These are phyloP conservation scores for Macrophya alboannulata DNA, from an alignment of 2,888 invertebrate species.

Conservation along the genomic window DNA sequence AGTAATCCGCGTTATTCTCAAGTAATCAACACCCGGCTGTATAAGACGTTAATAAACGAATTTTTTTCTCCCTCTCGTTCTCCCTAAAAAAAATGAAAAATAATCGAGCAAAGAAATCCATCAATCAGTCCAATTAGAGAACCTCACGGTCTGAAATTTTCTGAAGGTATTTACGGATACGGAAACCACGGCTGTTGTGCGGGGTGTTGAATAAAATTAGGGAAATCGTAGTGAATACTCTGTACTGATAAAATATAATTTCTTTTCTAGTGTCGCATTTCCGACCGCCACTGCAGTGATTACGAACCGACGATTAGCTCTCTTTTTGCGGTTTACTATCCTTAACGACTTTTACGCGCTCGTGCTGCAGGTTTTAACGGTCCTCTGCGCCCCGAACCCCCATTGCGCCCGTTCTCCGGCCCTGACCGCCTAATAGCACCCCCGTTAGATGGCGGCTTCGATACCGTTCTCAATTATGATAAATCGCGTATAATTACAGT, in stretches of 20 bases:
- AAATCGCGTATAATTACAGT: slow-evolving; percentile 73
- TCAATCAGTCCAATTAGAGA: background rate
- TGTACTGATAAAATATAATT: background rate
- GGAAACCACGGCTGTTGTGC: background rate
- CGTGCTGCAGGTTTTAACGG: slow-evolving; percentile 47
- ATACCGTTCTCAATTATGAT: slow-evolving; percentile 73
- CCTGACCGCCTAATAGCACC: slow-evolving; percentile 57
- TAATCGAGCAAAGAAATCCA: background rate
- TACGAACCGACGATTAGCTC: slow-evolving; percentile 47
- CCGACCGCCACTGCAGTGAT: slow-evolving; percentile 34
- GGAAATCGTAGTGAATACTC: background rate
- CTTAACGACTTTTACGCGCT: slow-evolving; percentile 43
- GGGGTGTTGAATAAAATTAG: background rate
- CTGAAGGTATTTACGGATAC: background rate
- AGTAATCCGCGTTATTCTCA: background rate
- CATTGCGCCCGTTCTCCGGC: slow-evolving; percentile 3
- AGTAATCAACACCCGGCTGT: no score
- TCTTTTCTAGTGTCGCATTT: slow-evolving; percentile 23
- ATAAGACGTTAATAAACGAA: background rate
- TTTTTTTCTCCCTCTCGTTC: no score
- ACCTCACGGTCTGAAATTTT: background rate
- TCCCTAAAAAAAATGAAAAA: no score
- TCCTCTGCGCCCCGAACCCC: background rate
- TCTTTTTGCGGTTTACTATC: slow-evolving; percentile 48
- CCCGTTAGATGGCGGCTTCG: slow-evolving; percentile 66